phyloP scores from a whole-genome alignment of 1,140 invertebrate species.

The Matsumurasca onukii region DNA sequence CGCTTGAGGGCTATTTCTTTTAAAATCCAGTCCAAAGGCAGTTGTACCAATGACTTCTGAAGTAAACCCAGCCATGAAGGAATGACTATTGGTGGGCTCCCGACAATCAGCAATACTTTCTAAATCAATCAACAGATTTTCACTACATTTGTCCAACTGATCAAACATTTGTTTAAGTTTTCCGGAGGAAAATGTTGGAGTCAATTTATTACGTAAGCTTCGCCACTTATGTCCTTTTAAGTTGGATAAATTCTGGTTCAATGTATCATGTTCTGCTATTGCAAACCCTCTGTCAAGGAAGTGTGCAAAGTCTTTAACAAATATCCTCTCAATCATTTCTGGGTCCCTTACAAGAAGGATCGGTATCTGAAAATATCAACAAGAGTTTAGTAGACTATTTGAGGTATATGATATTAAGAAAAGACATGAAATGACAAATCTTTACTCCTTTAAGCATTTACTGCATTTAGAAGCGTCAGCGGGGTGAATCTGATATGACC shows the following conservation, averaged over 20 bases:
- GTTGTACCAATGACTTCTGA: conserved; percentile 46
- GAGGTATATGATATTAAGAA: no score
- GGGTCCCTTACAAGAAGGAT: conserved; percentile 55
- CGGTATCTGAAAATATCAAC: conserved; percentile 47
- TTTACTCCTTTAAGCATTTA: no score
- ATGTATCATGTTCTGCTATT: conserved; percentile 52
- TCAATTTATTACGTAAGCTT: conserved; percentile 52
- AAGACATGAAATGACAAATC: no score
- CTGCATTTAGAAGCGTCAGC: no score
- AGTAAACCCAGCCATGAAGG: conserved; percentile 41
- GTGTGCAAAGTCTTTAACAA: conserved; percentile 56
- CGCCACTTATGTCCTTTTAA: conserved; percentile 54
- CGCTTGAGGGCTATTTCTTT: neutral
- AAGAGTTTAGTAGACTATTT: no score
- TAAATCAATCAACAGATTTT: conserved; percentile 44
- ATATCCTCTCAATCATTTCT: conserved; percentile 54
- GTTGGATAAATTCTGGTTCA: conserved; percentile 55
- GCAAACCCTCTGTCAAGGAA: conserved; percentile 52
- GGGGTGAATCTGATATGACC: no score
- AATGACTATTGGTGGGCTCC: conserved; percentile 41
- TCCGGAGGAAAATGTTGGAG: conserved; percentile 57
- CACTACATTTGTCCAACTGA: conserved; percentile 49
- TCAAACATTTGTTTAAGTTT: conserved; percentile 58
- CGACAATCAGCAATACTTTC: conserved; percentile 48
- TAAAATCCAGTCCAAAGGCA: conserved; percentile 45